Conservation (phyloP, 1,140 invertebrate genomes). For the Bombus consobrinus region DNA sequence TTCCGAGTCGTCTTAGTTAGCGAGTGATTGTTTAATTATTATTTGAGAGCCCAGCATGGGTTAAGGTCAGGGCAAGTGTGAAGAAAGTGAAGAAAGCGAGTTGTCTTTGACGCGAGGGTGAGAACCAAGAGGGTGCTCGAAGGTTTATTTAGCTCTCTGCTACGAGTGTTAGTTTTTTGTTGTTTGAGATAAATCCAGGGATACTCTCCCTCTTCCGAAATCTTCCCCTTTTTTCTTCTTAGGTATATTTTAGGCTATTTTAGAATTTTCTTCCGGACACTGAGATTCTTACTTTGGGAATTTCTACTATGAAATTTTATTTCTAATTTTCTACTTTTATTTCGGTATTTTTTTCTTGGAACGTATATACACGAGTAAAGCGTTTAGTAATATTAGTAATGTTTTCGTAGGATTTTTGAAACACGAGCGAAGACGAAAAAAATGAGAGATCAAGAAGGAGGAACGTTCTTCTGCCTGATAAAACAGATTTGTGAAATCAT, state of each 20-base stretch:
- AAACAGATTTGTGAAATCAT: neutral
- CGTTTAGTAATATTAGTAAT: neutral
- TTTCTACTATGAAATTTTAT: neutral
- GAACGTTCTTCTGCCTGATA: neutral
- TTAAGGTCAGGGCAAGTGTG: neutral
- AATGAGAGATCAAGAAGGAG: too few species aligned
- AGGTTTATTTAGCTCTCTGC: constrained; percentile 4
- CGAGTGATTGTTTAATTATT: neutral
- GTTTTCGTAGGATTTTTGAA: neutral
- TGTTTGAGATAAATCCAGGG: neutral
- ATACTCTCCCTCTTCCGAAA: too few species aligned
- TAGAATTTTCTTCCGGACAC: neutral
- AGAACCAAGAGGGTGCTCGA: neutral
- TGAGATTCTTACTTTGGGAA: neutral
- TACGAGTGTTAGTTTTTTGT: constrained; percentile 13
- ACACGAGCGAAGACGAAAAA: neutral
- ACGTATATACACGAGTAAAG: neutral
- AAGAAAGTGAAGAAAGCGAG: neutral
- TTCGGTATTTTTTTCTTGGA: neutral
- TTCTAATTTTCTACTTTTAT: too few species aligned
- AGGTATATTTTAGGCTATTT: neutral
- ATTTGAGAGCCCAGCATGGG: neutral
- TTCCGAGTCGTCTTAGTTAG: neutral
- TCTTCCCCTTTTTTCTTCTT: too few species aligned
- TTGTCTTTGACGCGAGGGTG: neutral